Base-by-base conservation (phyloP, 1,140 invertebrate genomes). In the Olivierus martensii region DNA sequence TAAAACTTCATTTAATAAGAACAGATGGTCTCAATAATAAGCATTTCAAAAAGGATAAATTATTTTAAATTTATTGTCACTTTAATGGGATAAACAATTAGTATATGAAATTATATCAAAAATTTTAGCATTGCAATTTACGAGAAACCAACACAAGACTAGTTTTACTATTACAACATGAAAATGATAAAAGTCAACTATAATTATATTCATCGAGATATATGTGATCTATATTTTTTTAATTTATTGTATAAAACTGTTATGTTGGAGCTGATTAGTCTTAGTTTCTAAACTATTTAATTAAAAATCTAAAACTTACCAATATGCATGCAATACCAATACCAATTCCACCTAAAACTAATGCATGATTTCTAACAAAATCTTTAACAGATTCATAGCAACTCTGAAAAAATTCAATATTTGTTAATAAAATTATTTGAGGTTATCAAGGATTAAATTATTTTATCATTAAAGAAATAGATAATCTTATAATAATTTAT, bases 271-370 rank as follows among this genome's bases (percentile, higher is more conserved):
- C 1, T n/a, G 12, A 43, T 18, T n/a, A n/a, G n/a, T n/a, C n/a
- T n/a, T n/a, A n/a, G n/a, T 43, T 12, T 43, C 1, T 9, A n/a
- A 18, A 43, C 17, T 1, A n/a, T n/a, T 45, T 3, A 45, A 12
- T 45, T 1, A 45, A 45, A 45, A 6, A 45, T 0, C 11, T 14
- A 11, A 34, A 49, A 53, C 46, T 72, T 72, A 85, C 83, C 83
- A 88, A 83, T 12, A 88, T 67, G 56, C 80, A 74, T 6, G 86
- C 82, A 43, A 88, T 80, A 19, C 79, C 75, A 44, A 90, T 79
- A 2, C 84, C 86, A n/a, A 80, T 77, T 18, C 76, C 79, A 37
- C 84, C 87, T 49, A 90, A 75, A 39, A 84, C 76, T 1, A 79
- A 75, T 1, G 85, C 84, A 63, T 88, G 81, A 55, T 79, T 76